These are phyloP conservation scores for Festucalex cinctus DNA, from an alignment of 2,113 vertebrate species.

Conservation along the genomic window DNA sequence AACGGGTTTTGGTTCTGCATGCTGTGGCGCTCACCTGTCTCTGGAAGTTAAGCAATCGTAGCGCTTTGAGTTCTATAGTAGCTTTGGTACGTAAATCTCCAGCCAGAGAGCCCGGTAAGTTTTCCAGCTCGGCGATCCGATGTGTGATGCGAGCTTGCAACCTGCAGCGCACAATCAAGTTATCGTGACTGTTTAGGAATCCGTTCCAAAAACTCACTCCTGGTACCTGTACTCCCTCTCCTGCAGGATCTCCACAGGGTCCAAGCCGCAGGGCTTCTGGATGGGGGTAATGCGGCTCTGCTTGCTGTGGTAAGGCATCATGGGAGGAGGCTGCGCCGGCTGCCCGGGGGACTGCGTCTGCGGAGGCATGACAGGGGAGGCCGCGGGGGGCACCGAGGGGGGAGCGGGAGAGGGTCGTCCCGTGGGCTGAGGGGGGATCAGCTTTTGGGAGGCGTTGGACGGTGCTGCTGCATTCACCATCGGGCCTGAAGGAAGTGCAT, in stretches of 20 bases:
- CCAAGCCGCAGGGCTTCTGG: conserved; percentile 91
- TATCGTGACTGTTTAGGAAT: neutral
- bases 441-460: conserved; percentile 84
- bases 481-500: conserved; percentile 69
- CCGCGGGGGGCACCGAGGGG: conserved; percentile 84
- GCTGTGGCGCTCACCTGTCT: conserved; percentile 77
- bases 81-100: conserved; percentile 97
- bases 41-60: conserved; percentile 94
- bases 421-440: conserved; percentile 87
- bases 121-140: conserved; percentile 93
- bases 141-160: conserved; percentile 94
- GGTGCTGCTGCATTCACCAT: conserved; percentile 90
- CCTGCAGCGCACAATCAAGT: conserved; percentile 58
- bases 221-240: conserved; percentile 90
- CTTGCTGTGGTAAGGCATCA: conserved; percentile 87
- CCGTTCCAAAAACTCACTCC: neutral
- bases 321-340: conserved; percentile 83
- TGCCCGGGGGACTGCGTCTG: conserved; percentile 93
- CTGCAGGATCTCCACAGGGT: conserved; percentile 92
- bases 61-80: conserved; percentile 93
- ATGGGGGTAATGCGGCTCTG: conserved; percentile 94
- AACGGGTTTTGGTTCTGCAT: neutral
- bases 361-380: conserved; percentile 91
- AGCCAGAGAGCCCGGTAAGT: conserved; percentile 89
- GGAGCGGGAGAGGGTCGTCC: conserved; percentile 88